Evolutionary conservation across 2,113 vertebrate genomes (phyloP).

Genomic region (Oncorhynchus kisutch): DNA sequence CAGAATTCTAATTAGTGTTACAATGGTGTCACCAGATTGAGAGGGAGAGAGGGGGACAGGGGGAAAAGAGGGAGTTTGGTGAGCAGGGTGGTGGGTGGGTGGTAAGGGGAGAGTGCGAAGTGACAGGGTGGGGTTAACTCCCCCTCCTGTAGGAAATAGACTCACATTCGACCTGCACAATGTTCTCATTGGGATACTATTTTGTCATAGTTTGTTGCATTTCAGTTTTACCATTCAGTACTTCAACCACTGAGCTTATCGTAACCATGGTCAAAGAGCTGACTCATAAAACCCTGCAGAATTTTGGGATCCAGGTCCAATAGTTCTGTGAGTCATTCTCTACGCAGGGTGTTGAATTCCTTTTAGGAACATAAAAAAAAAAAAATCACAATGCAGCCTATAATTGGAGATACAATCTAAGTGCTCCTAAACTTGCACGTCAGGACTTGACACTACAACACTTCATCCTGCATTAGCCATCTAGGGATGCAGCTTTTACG

Average conservation of each 20-base stretch:
- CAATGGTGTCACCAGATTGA: conserved; percentile 81
- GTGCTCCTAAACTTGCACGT: background rate
- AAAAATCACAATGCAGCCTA: too few relatives aligned
- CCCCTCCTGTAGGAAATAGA: conserved; percentile 8
- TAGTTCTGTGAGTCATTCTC: too few relatives aligned
- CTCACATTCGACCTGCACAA: background rate
- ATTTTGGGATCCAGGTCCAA: too few relatives aligned
- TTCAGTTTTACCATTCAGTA: too few relatives aligned
- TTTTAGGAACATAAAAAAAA: too few relatives aligned
- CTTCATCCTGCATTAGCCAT: background rate
- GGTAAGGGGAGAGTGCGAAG: conserved; percentile 20
- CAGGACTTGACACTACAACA: conserved; percentile 7
- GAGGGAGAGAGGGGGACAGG: conserved; percentile 18
- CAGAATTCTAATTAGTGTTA: conserved; percentile 99
- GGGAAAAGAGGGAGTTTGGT: conserved; percentile 47
- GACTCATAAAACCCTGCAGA: background rate
- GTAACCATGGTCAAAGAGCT: background rate
- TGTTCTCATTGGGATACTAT: conserved; percentile 6
- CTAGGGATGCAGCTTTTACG: background rate
- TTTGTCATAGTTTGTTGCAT: too few relatives aligned
- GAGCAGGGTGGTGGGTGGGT: conserved; percentile 43
- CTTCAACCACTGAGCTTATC: too few relatives aligned
- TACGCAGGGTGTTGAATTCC: too few relatives aligned
- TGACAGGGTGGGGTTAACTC: conserved; percentile 43
- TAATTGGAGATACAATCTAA: too few relatives aligned